These are phyloP conservation scores for Hycleus cichorii DNA, from an alignment of 1,140 invertebrate genomes.

Conservation along the genomic window DNA sequence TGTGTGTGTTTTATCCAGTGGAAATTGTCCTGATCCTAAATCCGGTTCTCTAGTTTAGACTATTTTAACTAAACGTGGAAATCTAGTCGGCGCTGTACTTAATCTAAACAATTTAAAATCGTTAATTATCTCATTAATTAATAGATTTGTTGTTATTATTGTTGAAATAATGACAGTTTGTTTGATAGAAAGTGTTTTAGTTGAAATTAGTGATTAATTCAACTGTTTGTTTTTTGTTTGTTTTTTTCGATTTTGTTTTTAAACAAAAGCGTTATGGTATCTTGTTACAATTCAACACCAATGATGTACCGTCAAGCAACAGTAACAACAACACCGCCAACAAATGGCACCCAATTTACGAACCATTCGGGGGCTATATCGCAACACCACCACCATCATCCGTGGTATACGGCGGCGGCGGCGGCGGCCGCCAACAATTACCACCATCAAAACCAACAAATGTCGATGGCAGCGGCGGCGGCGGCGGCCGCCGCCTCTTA, in stretches of 20 bases:
- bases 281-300: slow-evolving; percentile 49
- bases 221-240: too few species aligned
- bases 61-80: too few species aligned
- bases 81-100: too few species aligned
- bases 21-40: too few species aligned
- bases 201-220: too few species aligned
- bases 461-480: neutral
- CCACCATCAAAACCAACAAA: slow-evolving; percentile 10
- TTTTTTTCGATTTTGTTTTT: neutral
- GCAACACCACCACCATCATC: slow-evolving; percentile 28
- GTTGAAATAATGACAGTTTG: too few species aligned
- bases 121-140: too few species aligned
- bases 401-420: slow-evolving; percentile 29
- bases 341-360: slow-evolving; percentile 19
- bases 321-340: slow-evolving; percentile 11
- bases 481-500: slow-evolving; percentile 21
- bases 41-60: too few species aligned
- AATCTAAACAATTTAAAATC: too few species aligned
- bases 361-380: slow-evolving; percentile 7
- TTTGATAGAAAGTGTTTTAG: too few species aligned
- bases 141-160: too few species aligned
- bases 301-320: slow-evolving; percentile 52
- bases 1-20: too few species aligned
- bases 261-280: slow-evolving; percentile 43
- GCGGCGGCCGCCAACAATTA: neutral